phyloP scores from a whole-genome alignment of 2,888 invertebrate species.

The Euplagia quadripunctaria region DNA sequence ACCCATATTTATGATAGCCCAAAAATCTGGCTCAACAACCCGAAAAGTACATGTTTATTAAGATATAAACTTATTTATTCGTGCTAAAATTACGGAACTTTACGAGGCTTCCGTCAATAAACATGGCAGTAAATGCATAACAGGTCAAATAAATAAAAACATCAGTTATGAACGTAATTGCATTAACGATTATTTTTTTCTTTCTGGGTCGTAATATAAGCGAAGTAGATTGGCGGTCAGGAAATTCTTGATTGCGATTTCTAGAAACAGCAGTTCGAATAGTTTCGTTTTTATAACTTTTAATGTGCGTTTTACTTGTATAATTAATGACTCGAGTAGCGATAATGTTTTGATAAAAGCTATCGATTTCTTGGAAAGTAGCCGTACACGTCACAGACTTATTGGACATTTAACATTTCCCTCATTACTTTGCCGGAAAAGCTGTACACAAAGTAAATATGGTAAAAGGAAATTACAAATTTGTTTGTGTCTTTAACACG shows the following conservation, averaged over 20 bases:
- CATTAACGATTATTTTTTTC: background rate
- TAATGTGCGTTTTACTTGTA: too few relatives aligned
- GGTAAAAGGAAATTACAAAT: too few relatives aligned
- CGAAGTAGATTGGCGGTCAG: background rate
- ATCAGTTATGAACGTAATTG: background rate
- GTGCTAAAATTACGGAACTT: slow-evolving; percentile 17
- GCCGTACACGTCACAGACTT: too few relatives aligned
- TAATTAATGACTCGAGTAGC: background rate
- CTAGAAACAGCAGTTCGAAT: background rate
- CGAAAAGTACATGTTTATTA: background rate
- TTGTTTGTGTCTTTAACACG: too few relatives aligned
- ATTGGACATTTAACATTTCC: too few relatives aligned
- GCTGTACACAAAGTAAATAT: too few relatives aligned
- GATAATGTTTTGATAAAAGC: background rate
- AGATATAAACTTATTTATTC: slow-evolving; percentile 14
- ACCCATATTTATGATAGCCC: too few relatives aligned
- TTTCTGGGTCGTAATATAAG: background rate
- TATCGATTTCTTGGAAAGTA: background rate
- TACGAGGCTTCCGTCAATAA: slow-evolving; percentile 36
- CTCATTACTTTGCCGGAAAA: too few relatives aligned
- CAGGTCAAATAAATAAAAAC: slow-evolving; percentile 23
- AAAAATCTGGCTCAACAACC: background rate
- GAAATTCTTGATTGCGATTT: background rate
- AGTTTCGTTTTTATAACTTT: background rate
- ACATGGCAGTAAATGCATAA: slow-evolving; percentile 33